These are phyloP conservation scores for Epizoanthus ramosus DNA, from an alignment of 92 coral and sea anemone genomes.

Conservation along the genomic window DNA sequence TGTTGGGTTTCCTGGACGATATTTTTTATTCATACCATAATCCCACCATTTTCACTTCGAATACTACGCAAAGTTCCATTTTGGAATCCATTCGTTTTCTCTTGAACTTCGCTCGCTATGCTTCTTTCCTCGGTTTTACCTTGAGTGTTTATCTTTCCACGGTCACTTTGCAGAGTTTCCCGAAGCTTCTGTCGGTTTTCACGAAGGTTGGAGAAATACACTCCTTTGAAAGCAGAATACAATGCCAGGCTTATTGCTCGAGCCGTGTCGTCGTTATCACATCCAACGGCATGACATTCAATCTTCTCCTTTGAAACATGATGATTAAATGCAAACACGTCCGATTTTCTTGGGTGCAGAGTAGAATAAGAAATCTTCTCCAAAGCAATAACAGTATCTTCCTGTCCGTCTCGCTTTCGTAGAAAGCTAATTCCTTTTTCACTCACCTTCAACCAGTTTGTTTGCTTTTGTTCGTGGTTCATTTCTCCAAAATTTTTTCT, in stretches of 20 bases:
- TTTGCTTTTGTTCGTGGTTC: constrained; percentile 42
- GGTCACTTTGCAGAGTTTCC: constrained; percentile 34
- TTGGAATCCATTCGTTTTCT: not conserved
- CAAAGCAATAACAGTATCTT: constrained; percentile 56
- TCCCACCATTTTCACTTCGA: constrained; percentile 1
- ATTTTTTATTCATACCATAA: not conserved
- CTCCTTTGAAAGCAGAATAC: constrained; percentile 69
- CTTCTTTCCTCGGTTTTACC: not conserved
- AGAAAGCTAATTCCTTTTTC: constrained; percentile 49
- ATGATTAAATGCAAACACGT: constrained; percentile 77
- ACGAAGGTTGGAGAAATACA: constrained; percentile 70
- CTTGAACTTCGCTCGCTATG: not conserved
- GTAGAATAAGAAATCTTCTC: constrained; percentile 78
- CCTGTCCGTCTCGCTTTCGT: constrained; percentile 25
- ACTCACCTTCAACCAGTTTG: constrained; percentile 53
- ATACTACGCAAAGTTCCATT: not conserved
- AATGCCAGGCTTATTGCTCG: constrained; percentile 59
- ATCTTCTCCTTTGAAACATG: constrained; percentile 71
- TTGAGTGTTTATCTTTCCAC: not conserved
- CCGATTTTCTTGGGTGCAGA: constrained; percentile 46
- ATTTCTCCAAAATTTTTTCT: constrained; percentile 34
- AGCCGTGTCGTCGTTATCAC: constrained; percentile 61
- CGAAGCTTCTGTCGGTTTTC: constrained; percentile 52
- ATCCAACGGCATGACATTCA: constrained; percentile 67
- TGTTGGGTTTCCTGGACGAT: not conserved